A percentile compares a stretch with the other conserved stretches of the same genome.
These are phyloP conservation scores for Sthenelais limicola DNA, from an alignment of 2,888 invertebrate species.

Conservation along the genomic window DNA sequence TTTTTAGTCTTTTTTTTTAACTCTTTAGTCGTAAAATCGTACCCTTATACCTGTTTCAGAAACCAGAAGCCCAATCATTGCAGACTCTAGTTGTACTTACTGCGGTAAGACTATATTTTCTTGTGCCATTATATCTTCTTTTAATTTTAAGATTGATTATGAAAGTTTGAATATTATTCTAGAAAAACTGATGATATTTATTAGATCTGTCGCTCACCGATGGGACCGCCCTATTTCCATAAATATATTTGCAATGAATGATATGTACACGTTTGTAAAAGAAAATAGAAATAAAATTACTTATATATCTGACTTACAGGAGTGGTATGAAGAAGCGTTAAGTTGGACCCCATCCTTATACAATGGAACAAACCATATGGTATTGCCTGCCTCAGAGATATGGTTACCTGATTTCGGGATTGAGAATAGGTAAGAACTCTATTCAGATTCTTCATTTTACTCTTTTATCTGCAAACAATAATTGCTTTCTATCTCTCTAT, in stretches of 20 bases:
- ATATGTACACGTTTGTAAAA: not conserved
- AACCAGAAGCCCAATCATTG: not conserved
- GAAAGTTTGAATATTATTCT: not conserved
- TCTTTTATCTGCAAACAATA: no score
- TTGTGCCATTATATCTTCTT: not conserved
- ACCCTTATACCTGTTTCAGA: not conserved
- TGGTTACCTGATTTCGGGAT: slow-evolving; percentile 30
- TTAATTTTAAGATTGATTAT: not conserved
- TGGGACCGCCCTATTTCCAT: not conserved
- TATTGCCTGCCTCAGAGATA: not conserved
- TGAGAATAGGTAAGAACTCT: slow-evolving; percentile 12
- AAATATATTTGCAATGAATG: no score
- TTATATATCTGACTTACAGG: no score
- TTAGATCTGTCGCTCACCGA: not conserved
- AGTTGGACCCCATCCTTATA: not conserved
- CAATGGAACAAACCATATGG: slow-evolving; percentile 1
- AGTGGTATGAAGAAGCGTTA: slow-evolving; percentile 2
- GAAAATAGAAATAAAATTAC: not conserved
- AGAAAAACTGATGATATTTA: not conserved
- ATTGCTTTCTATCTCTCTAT: no score
- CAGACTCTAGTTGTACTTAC: slow-evolving; percentile 13
- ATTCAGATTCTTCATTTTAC: no score
- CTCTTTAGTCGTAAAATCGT: not conserved
- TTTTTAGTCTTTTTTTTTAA: no score
- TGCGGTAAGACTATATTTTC: not conserved